Evolutionary conservation across 2,888 invertebrate genomes (phyloP), one percentile per base, ranked within the genome.

Genomic region (Caenorhabditis sinica): DNA sequence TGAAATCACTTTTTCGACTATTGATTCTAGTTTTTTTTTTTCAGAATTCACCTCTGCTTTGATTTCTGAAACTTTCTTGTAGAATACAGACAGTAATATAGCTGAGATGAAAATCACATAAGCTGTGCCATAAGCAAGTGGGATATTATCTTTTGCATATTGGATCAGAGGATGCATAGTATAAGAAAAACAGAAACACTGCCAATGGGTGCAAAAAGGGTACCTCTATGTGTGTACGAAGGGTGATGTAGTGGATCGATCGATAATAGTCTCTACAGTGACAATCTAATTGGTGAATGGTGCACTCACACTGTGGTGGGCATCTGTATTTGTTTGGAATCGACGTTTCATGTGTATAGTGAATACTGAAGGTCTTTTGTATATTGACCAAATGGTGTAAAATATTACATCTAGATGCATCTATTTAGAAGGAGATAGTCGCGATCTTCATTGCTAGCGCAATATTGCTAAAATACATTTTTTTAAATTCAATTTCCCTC

Each of bases 401-500:
- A n/a, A n/a, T n/a, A n/a, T n/a, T n/a, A n/a, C n/a, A n/a, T n/a
- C n/a, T n/a, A n/a, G n/a, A n/a, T n/a, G n/a, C n/a, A n/a, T n/a
- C n/a, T n/a, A n/a, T n/a, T n/a, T n/a, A n/a, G n/a, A n/a, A n/a
- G n/a, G n/a, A n/a, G n/a, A n/a, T n/a, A n/a, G n/a, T n/a, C n/a
- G n/a, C n/a, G n/a, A n/a, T n/a, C n/a, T n/a, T n/a, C n/a, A n/a
- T n/a, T n/a, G n/a, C n/a, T n/a, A n/a, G n/a, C n/a, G n/a, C n/a
- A n/a, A n/a, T n/a, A n/a, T n/a, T n/a, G n/a, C n/a, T 40, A 13
- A 23, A 40, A 15, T 25, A 45, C 49, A 63, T 2, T 15, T 2
- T 61, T 36, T 36, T 1, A 33, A 30, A 68, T 58, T 71, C 28
- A 20, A 71, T 58, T 15, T 1, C 17, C 56, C 71, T 56, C 71